phyloP scores from a whole-genome alignment of 2,113 vertebrate species.

The Ictalurus furcatus region DNA sequence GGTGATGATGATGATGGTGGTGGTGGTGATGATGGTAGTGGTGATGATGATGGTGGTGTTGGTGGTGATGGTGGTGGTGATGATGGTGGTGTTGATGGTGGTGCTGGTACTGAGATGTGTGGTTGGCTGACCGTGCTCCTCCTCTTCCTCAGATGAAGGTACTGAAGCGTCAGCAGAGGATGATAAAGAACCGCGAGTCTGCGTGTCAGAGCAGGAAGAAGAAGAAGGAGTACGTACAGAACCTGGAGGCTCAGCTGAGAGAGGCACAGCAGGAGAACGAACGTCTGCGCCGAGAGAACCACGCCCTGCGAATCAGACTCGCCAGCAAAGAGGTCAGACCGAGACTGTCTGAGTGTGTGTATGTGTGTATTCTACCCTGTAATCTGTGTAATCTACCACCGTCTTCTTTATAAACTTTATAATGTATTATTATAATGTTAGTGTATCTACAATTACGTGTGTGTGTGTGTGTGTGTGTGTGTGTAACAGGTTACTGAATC shows the following conservation, averaged over 20 bases:
- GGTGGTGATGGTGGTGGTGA: no score
- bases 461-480: conserved; percentile 23
- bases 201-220: conserved; percentile 89
- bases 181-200: conserved; percentile 92
- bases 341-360: no score
- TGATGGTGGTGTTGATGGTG: no score
- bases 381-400: no score
- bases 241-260: conserved; percentile 80
- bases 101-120: background rate
- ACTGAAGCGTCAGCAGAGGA: conserved; percentile 89
- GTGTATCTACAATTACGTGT: background rate
- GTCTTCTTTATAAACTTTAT: background rate
- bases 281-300: conserved; percentile 81
- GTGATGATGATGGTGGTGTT: no score
- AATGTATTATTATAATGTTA: background rate
- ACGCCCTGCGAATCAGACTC: conserved; percentile 79
- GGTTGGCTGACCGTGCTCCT: background rate
- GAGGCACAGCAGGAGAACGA: conserved; percentile 85
- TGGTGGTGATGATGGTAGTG: no score
- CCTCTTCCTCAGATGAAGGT: conserved; percentile 78
- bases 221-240: conserved; percentile 92
- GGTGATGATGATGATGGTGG: no score
- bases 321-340: conserved; percentile 69
- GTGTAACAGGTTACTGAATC: conserved; percentile 71
- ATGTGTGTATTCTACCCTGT: background rate